Evolutionary conservation across 2,797 vertebrate species (phyloP).

Genomic region (Meda fulgida): DNA sequence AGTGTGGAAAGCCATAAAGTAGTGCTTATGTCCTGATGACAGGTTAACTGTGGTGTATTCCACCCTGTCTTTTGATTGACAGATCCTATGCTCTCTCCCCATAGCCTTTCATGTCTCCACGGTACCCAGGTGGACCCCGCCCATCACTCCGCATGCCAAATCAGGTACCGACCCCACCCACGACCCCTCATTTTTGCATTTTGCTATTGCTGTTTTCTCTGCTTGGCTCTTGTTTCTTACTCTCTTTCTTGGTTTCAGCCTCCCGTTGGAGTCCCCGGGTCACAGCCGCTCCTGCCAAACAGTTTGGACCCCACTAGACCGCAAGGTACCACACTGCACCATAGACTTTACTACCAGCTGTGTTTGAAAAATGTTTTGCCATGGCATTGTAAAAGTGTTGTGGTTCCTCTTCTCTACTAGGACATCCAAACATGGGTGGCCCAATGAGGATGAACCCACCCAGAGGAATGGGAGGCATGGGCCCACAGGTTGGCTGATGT

Average conservation of each 20-base stretch:
- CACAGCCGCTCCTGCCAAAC: conserved; percentile 88
- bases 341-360: not conserved
- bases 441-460: conserved; percentile 90
- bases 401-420: conserved; percentile 66
- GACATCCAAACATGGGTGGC: conserved; percentile 87
- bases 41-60: not conserved
- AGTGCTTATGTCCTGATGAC: not conserved
- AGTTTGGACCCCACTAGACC: conserved; percentile 85
- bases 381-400: conserved; percentile 6
- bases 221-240: not conserved
- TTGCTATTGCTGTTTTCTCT: not conserved
- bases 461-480: conserved; percentile 85
- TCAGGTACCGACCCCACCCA: conserved; percentile 73
- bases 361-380: too few species aligned
- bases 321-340: conserved; percentile 79
- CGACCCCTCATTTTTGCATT: not conserved
- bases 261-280: conserved; percentile 86
- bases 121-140: conserved; percentile 88
- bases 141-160: conserved; percentile 88
- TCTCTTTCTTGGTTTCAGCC: conserved; percentile 71
- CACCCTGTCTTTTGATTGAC: not conserved
- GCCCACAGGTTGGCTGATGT: conserved; percentile 82
- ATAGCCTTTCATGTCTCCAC: conserved; percentile 92
- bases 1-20: not conserved
- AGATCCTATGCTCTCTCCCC: conserved; percentile 54